Evolutionary conservation across 2,113 vertebrate genomes (phyloP), one percentile per base, ranked within the genome.

Genomic region (Coracopsis vasa): DNA sequence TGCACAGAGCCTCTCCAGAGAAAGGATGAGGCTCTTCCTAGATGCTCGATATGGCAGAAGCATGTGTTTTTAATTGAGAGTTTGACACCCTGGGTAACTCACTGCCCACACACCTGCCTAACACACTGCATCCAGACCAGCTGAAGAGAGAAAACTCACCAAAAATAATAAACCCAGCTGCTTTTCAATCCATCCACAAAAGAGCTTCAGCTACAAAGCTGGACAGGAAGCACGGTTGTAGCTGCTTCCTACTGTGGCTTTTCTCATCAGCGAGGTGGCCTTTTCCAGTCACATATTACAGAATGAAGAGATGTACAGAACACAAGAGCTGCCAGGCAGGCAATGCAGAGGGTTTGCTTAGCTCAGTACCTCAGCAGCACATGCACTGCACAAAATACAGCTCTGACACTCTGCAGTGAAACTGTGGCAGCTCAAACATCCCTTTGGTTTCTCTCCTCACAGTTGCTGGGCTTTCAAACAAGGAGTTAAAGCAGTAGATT

Each of bases 91-190:
- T 7, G 69, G 79, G 37, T 66, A 77, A 73, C 75, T 74, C 45
- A 5, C 82, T 87, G 10, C 95, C 80, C 79, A 86, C 85, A 88
- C 56, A 45, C n/a, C 85, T 94, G 83, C 94, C 77, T 95, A 94
- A 94, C 35, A 19, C 62, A 14, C 88, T 64, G 90, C 92, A 42
- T 86, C 90, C 88, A 74, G 91, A 67, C 37, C 86, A 65, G 92
- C 81, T 90, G 45, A 94, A 56, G 77, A 88, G 82, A 66, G 54
- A 71, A 93, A 96, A 78, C 31, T 61, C 77, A 47, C 47, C 50
- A 9, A 35, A 66, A 80, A 84, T 33, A 65, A 95, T 23, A 73
- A 75, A 77, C 93, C 67, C 67, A 31, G 81, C n/a, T 83, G 85
- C 66, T 58, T 47, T 79, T 7, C 61, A 90, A 90, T 83, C 71